phyloP scores from a whole-genome alignment of 2,113 vertebrate species.

The Setophaga coronata region DNA sequence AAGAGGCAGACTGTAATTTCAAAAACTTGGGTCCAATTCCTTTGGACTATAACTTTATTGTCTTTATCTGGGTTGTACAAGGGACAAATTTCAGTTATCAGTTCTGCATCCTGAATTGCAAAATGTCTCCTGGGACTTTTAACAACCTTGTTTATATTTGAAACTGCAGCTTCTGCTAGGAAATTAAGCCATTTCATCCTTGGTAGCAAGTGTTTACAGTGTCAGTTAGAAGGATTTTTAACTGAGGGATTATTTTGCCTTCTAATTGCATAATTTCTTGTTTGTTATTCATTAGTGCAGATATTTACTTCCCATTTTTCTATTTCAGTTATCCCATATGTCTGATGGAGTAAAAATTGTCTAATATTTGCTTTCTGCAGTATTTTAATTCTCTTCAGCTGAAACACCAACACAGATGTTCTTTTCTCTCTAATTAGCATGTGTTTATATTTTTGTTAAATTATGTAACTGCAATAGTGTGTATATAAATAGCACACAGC shows the following conservation, averaged over 20 bases:
- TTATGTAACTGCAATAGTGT: neutral
- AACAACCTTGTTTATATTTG: slow-evolving; percentile 8
- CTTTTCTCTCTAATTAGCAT: slow-evolving; percentile 6
- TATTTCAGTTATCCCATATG: slow-evolving; percentile 11
- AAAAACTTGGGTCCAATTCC: neutral
- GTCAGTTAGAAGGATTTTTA: slow-evolving; percentile 4
- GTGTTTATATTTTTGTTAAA: slow-evolving; percentile 24
- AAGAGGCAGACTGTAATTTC: neutral
- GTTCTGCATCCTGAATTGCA: slow-evolving; percentile 7
- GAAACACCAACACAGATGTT: slow-evolving; percentile 54
- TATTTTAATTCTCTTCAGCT: slow-evolving; percentile 16
- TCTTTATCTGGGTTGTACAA: neutral
- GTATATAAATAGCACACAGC: neutral
- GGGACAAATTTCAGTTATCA: neutral
- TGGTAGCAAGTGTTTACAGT: slow-evolving; percentile 18
- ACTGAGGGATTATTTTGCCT: slow-evolving; percentile 8
- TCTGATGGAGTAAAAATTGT: slow-evolving; percentile 4
- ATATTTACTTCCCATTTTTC: slow-evolving; percentile 38
- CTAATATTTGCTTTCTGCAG: slow-evolving; percentile 29
- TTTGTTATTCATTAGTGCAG: slow-evolving; percentile 34
- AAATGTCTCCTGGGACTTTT: slow-evolving; percentile 1
- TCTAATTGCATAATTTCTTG: slow-evolving; percentile 11
- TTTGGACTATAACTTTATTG: neutral
- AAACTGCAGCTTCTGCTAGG: neutral
- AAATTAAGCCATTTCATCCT: slow-evolving; percentile 34